Percentiles rank a stretch among this genome's conserved stretches.
Conservation (phyloP, 2,888 invertebrate species). For the Ormyrus thymus region DNA sequence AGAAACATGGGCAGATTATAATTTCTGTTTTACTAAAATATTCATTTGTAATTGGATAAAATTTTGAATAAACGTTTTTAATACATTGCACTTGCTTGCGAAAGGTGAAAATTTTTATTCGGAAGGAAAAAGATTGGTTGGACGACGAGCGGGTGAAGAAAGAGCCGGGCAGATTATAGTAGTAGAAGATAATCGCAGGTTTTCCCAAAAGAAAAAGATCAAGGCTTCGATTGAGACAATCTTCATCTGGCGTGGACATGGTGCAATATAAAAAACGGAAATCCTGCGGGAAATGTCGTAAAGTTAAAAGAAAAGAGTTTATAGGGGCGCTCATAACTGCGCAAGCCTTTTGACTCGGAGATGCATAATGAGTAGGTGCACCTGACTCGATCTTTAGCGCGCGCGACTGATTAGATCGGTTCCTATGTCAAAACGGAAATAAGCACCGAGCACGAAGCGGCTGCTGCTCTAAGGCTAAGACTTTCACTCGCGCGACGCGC, state of each 20-base stretch:
- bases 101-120: neutral
- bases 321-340: too few relatives aligned
- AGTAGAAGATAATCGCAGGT: neutral
- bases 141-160: neutral
- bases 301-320: slow-evolving; percentile 10
- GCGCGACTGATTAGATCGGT: slow-evolving; percentile 32
- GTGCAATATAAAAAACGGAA: slow-evolving; percentile 35
- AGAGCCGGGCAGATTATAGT: neutral
- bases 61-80: slow-evolving; percentile 54
- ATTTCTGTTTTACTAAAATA: slow-evolving; percentile 4
- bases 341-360: too few relatives aligned
- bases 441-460: neutral
- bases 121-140: neutral
- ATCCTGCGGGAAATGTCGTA: slow-evolving; percentile 41
- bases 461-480: neutral
- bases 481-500: slow-evolving; percentile 32
- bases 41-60: slow-evolving; percentile 28
- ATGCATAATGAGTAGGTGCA: too few relatives aligned
- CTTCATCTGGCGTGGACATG: too few relatives aligned
- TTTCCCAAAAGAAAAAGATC: neutral
- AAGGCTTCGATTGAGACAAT: too few relatives aligned
- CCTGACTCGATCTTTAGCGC: too few relatives aligned
- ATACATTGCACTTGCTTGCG: slow-evolving; percentile 30
- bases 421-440: slow-evolving; percentile 42
- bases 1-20: slow-evolving; percentile 13